phyloP scores from a whole-genome alignment of 2,888 invertebrate species.

The Scaptomyza tumidula region DNA sequence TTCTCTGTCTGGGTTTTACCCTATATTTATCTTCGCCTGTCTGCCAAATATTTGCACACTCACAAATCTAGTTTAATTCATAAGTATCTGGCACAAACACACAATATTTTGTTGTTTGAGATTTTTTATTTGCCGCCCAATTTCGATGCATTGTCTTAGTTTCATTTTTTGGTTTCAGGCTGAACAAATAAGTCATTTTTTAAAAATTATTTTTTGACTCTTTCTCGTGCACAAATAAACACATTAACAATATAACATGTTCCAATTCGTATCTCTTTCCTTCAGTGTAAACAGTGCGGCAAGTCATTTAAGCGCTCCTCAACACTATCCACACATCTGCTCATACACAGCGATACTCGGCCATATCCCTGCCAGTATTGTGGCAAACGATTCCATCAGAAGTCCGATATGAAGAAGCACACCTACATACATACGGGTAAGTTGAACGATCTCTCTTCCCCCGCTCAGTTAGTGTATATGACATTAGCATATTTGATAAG shows the following conservation, averaged over 20 bases:
- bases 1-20: conserved; percentile 55
- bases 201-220: conserved; percentile 35
- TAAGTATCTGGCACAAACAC: conserved; percentile 66
- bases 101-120: conserved; percentile 54
- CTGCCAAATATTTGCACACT: conserved; percentile 71
- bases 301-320: conserved; percentile 98
- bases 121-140: conserved; percentile 63
- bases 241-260: conserved; percentile 23
- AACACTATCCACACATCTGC: conserved; percentile 97
- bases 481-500: conserved; percentile 51
- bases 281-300: conserved; percentile 96
- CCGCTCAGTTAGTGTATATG: not conserved
- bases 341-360: conserved; percentile 98
- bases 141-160: conserved; percentile 18
- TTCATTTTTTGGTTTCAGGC: conserved; percentile 34
- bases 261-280: conserved; percentile 48
- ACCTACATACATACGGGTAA: conserved; percentile 98
- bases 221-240: conserved; percentile 25
- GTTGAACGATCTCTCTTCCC: conserved; percentile 79
- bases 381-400: conserved; percentile 85
- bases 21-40: conserved; percentile 32
- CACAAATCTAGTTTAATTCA: conserved; percentile 79
- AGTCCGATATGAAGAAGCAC: conserved; percentile 98
- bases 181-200: conserved; percentile 53
- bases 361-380: conserved; percentile 99